A percentile compares a stretch with the other conserved stretches of the same genome.
phyloP scores from a whole-genome alignment of 2,113 vertebrate genomes.

The Sceloporus tristichus region DNA sequence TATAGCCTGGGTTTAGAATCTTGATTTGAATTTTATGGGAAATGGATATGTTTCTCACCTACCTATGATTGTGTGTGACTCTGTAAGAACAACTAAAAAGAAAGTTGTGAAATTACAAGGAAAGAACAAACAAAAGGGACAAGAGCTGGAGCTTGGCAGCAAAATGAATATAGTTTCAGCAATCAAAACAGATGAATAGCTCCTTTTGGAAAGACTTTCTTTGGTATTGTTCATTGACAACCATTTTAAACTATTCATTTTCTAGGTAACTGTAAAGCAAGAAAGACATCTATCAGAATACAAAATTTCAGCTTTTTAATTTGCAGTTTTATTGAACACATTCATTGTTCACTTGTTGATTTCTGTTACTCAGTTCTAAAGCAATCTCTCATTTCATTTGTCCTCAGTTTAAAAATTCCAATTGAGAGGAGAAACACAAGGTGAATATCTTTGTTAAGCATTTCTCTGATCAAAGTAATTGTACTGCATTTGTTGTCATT shows the following conservation, averaged over 20 bases:
- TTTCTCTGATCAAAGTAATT: conserved; percentile 20
- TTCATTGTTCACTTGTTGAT: neutral
- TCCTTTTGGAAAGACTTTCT: conserved; percentile 21
- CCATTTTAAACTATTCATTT: conserved; percentile 2
- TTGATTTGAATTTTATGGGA: neutral
- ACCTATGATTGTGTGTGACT: neutral
- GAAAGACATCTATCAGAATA: neutral
- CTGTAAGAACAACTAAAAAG: neutral
- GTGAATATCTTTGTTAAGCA: conserved; percentile 29
- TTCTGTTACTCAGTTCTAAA: conserved; percentile 27
- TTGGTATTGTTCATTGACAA: conserved; percentile 13
- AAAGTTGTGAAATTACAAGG: neutral
- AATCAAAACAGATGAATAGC: conserved; percentile 11
- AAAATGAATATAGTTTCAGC: conserved; percentile 12
- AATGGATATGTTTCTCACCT: neutral
- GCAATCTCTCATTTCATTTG: fast-evolving
- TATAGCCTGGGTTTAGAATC: neutral
- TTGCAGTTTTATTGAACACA: neutral
- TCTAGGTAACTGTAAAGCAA: neutral
- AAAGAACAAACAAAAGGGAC: neutral
- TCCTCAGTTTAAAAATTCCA: neutral
- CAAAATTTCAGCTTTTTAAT: neutral
- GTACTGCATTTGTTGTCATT: conserved; percentile 24
- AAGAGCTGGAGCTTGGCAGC: neutral
- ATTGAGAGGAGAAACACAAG: conserved; percentile 14